Evolutionary conservation across 2,113 vertebrate genomes (phyloP), one percentile per base, ranked within the genome.

Genomic region (Pipa parva): DNA sequence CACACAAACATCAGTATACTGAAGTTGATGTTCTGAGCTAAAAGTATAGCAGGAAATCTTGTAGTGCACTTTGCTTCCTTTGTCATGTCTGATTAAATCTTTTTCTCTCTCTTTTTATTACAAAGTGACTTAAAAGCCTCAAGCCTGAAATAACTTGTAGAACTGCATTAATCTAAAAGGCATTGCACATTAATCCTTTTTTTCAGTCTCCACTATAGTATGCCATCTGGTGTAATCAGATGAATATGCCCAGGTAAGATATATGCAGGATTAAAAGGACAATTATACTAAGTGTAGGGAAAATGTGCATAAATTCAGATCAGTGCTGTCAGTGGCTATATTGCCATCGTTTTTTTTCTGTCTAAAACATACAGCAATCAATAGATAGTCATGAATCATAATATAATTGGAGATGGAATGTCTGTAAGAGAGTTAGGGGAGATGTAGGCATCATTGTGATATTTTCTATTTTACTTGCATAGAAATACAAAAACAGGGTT

Each of bases 101-200:
- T 69, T 75, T 66, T 63, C 21, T 50, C n/a, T n/a, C n/a, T 56
- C 68, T 64, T 57, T 45, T 63, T 72, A 48, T 37, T 0, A 2
- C 71, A 72, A 63, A 80, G 65, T 60, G 11, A 46, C 63, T 72
- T 74, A 78, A 78, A 83, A 79, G 70, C 64, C 25, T 37, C 49
- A 45, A 74, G 70, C 46, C 54, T 63, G 46, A 73, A 77, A 73
- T 75, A 71, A 79, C 63, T 73, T 75, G 27, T 49, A 33, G 10
- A 71, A 63, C 71, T 76, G 65, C 77, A 81, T 77, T 78, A 45
- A 73, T 80, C 74, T 77, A 67, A 57, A 51, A 54, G 78, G 58
- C 55, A 55, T 59, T 48, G 15, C 55, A 45, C 39, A 67, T 77
- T 81, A 76, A 66, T 79, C 74, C 51, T 61, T 36, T 9, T 63